phyloP scores from a whole-genome alignment of 2,113 vertebrate species.

The Campylorhamphus procurvoides region DNA sequence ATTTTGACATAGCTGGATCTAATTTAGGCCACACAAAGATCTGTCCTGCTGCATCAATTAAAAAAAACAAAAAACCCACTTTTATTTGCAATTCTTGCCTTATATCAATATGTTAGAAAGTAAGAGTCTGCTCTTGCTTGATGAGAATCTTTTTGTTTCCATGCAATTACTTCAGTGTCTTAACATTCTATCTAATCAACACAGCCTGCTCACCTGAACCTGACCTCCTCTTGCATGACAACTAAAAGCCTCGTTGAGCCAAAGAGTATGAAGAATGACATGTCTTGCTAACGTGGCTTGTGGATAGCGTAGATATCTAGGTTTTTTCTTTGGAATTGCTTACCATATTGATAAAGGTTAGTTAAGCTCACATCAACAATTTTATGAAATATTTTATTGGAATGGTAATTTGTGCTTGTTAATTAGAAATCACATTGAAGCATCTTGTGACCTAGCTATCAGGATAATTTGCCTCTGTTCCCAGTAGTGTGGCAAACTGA shows the following conservation, averaged over 20 bases:
- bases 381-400: slow-evolving; percentile 8
- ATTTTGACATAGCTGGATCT: rapidly evolving
- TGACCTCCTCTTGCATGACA: slow-evolving; percentile 62
- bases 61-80: background rate
- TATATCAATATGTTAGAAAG: background rate
- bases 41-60: background rate
- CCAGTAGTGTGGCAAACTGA: background rate
- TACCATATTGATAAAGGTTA: slow-evolving; percentile 77
- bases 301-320: slow-evolving; percentile 64
- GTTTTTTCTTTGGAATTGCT: slow-evolving; percentile 69
- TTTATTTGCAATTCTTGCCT: background rate
- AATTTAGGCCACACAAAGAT: background rate
- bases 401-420: slow-evolving; percentile 12
- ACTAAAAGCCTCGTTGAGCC: slow-evolving; percentile 75
- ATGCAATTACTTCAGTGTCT: background rate
- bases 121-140: background rate
- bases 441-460: slow-evolving; percentile 7
- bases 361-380: slow-evolving; percentile 22
- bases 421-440: slow-evolving; percentile 15
- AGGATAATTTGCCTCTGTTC: background rate
- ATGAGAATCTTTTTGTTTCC: background rate
- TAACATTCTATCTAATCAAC: background rate
- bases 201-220: slow-evolving; percentile 58
- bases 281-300: slow-evolving; percentile 60
- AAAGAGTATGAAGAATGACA: slow-evolving; percentile 67